These are phyloP conservation scores for Lasioglossum lativentre DNA, from an alignment of 2,888 invertebrate species.

Conservation along the genomic window DNA sequence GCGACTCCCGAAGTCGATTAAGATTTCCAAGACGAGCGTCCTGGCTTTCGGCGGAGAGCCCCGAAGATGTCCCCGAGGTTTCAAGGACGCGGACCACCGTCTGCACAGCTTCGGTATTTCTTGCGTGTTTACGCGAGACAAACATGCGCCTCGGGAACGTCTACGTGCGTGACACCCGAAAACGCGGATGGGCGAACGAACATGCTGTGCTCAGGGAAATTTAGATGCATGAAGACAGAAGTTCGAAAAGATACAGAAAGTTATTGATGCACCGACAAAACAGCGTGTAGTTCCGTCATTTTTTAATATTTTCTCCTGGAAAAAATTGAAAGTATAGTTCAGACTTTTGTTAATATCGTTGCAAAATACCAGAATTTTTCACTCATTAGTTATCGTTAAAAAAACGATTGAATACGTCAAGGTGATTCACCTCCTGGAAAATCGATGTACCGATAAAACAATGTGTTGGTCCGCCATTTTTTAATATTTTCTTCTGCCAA, in stretches of 20 bases:
- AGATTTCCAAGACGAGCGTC: background rate
- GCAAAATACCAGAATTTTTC: no score
- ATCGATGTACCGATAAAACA: no score
- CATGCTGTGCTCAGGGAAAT: background rate
- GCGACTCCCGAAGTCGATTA: background rate
- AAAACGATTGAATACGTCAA: no score
- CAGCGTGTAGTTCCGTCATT: no score
- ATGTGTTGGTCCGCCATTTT: no score
- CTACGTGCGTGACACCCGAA: background rate
- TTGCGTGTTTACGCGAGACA: conserved; percentile 11
- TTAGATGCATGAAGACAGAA: background rate
- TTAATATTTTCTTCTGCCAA: no score
- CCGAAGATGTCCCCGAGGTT: background rate
- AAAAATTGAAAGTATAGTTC: no score
- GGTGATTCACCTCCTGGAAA: no score
- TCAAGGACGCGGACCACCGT: background rate
- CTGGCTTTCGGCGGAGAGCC: background rate
- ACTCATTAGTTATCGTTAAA: no score
- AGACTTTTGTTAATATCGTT: no score
- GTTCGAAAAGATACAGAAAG: background rate
- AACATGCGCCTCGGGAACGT: conserved; percentile 1
- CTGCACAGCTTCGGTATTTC: background rate
- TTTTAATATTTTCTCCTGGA: no score
- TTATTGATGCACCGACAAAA: background rate
- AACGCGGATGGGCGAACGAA: background rate